Evolutionary conservation across 1,140 invertebrate genomes (phyloP), one percentile per base, ranked within the genome.

Genomic region (Kradibia gibbosae): DNA sequence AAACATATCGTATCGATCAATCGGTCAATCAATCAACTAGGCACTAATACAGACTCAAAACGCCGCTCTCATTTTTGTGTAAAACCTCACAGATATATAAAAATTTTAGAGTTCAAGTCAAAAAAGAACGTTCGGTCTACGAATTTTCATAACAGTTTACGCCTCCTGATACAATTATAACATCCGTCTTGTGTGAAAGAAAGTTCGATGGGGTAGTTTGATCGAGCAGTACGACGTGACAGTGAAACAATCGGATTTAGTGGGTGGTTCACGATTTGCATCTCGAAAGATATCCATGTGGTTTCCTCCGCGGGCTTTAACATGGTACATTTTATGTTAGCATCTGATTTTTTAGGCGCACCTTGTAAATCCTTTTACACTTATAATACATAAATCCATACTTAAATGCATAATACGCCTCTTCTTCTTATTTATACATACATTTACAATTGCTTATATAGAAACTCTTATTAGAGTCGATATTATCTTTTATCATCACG

Each of bases 371-470:
- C 75, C 75, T 78, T 78, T 73, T 78, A 71, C 75, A 71, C 76
- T 60, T 81, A 81, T 76, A 85, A 84, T 87, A 85, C 85, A 86
- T 86, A 87, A 85, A 85, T 87, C 83, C 84, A 86, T 86, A 83
- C 85, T 82, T 86, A 88, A 88, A 87, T 86, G 85, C 86, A 86
- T 88, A 87, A 84, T 87, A 81, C 78, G 78, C 83, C 83, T 84
- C 83, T 83, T 84, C 81, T 76, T 83, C 82, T 83, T 83, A 82
- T 85, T 55, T 82, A 82, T 78, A 82, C 74, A 78, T 78, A 65
- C 83, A 80, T 65, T 72, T 83, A 80, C 74, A 77, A 55, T 73
- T 48, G 80, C 55, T n/a, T 31, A n/a, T 42, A 39, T 74, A 28
- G 73, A 81, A 57, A 75, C 62, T 55, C 72, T 81, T 78, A 73